Evolutionary conservation across 1,140 invertebrate species (phyloP), one percentile per base, ranked within the genome.

Genomic region (Prorops nasuta): DNA sequence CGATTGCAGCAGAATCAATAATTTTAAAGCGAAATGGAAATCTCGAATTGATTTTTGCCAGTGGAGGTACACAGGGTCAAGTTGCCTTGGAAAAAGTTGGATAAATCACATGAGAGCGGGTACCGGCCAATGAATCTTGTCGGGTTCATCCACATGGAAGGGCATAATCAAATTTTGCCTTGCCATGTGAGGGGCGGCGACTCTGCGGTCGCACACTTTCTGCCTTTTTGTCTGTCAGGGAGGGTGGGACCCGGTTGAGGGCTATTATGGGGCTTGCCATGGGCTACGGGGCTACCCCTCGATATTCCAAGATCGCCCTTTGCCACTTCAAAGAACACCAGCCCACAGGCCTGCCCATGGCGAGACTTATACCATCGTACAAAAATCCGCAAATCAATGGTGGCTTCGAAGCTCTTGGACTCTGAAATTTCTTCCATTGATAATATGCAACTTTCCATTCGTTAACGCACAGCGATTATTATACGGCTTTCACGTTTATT

Each of bases 151-250:
- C 54, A 49, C 10, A 31, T 47, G 57, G 57, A 65, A 60, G 57
- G 42, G 51, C 49, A 63, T 58, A 65, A 65, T 65, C 60, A 65
- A 65, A 60, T 58, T 60, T 55, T 37, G 45, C 37, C 57, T 60
- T 55, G 57, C 63, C 63, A 63, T 63, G 32, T 39, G 36, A 65
- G 52, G 52, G 63, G 63, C 63, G 63, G 61, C 54, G 43, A 60
- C 57, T 59, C 44, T 53, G 46, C 17, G 51, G 24, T 24, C 24
- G 24, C 22, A 38, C 38, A 21, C 38, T 49, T 21, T 38, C 34
- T 31, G 15, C 34, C 9, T 37, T 12, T n/a, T 31, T 20, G 32
- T 35, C 20, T n/a, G 18, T 15, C 21, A 16, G 35, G 44, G 35
- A 31, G 36, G 52, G 41, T 31, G 39, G 49, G 17, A 9, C 15